phyloP scores from a whole-genome alignment of 2,113 vertebrate genomes.

The Xenus cinereus region DNA sequence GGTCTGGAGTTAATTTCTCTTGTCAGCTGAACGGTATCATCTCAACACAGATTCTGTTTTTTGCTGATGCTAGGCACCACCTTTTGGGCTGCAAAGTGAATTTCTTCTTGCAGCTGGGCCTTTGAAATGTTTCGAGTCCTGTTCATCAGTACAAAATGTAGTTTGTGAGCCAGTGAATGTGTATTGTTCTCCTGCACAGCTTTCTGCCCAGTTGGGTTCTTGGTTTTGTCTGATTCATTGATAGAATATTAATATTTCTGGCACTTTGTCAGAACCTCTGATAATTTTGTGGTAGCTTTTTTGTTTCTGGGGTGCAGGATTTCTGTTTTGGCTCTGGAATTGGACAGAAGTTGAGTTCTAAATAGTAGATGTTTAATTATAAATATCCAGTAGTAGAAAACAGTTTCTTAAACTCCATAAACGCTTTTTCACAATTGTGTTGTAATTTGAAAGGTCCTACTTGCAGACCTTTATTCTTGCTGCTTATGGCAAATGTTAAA shows the following conservation, averaged over 20 bases:
- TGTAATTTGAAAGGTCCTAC: not conserved
- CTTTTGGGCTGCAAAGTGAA: not conserved
- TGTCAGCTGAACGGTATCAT: not conserved
- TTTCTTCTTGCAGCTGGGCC: not conserved
- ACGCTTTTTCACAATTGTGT: not conserved
- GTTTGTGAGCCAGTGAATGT: not conserved
- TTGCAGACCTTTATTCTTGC: not conserved
- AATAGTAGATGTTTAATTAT: not conserved
- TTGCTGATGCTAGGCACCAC: not conserved
- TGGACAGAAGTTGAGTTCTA: not conserved
- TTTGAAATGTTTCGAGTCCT: not conserved
- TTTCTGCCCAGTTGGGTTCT: not conserved
- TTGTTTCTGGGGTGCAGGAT: not conserved
- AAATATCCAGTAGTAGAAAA: not conserved
- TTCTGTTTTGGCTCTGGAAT: not conserved
- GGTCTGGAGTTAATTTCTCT: not conserved
- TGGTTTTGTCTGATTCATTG: not conserved
- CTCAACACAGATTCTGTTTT: not conserved
- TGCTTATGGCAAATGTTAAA: not conserved
- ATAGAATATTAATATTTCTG: not conserved
- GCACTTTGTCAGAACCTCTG: not conserved
- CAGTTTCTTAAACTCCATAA: not conserved
- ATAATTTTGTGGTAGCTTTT: not conserved
- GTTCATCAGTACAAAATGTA: not conserved
- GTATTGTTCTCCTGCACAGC: not conserved